Evolutionary conservation across 2,888 invertebrate species (phyloP), one percentile per base, ranked within the genome.

Genomic region (Meganola albula): DNA sequence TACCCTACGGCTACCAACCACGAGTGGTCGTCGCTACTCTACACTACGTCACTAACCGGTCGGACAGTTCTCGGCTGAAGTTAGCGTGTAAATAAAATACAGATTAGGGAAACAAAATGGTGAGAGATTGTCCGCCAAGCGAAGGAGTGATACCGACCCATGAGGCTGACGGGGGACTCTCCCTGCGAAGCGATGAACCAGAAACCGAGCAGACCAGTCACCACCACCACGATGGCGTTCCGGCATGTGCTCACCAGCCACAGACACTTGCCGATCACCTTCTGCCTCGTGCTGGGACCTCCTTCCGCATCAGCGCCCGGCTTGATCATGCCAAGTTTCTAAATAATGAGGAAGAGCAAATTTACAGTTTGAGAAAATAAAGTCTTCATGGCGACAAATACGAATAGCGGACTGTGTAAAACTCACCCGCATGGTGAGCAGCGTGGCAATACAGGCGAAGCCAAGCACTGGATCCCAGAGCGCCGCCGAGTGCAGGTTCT

Each of bases 171-270:
- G 3, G 93, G 93, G 5, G 88, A 66, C 2, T 71, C 54, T 6
- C 78, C 87, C 6, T 83, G 84, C 18, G 78, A 67, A 31, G 62
- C 48, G 28, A 87, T 82, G 56, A 92, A 89, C 54, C 89, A 87
- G 74, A 83, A 91, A 46, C 93, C 93, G 37, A 95, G 85, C 32
- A 88, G 72, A 35, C 93, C 93, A 51, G 92, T 90, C 10, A 90
- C 71, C 9, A 96, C 74, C n/a, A 96, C 95, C 35, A 95, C 86
- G 53, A 96, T 90, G 10, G 95, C 94, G 74, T 96, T 96, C 42
- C 96, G 88, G 8, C 94, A 92, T 1, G 94, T 93, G 35, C 93
- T 92, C 50, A 92, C 83, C 40, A 94, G 73, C 93, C 94, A 95
- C 48, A 93, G 67, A 2, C 87, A 63, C 68, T 91, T 92, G 50